These are phyloP conservation scores for Bucco capensis DNA, from an alignment of 2,113 vertebrate genomes.

Conservation along the genomic window DNA sequence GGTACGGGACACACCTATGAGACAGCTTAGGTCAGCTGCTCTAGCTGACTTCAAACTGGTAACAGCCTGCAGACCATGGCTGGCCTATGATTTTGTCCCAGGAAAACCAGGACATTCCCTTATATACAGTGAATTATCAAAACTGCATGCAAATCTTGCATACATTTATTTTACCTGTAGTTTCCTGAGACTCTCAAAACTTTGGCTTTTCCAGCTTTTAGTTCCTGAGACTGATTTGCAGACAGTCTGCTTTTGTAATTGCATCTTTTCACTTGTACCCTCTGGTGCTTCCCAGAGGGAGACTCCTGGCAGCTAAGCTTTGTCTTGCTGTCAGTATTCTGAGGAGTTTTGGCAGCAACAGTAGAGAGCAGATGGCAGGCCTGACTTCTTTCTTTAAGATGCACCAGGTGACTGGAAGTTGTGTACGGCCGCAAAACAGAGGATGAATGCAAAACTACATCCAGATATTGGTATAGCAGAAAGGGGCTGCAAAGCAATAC, in stretches of 20 bases:
- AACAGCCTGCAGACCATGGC: background rate
- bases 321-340: background rate
- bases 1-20: background rate
- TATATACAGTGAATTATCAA: background rate
- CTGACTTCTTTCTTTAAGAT: background rate
- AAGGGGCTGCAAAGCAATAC: background rate
- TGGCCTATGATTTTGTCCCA: background rate
- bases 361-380: background rate
- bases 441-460: background rate
- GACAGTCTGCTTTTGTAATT: background rate
- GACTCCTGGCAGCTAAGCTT: background rate
- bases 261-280: background rate
- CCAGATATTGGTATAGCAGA: background rate
- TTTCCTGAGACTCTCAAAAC: background rate
- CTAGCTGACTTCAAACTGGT: background rate
- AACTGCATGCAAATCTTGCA: background rate
- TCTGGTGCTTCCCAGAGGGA: background rate
- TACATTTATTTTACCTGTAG: background rate
- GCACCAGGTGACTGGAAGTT: background rate
- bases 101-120: background rate
- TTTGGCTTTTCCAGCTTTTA: background rate
- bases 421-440: background rate
- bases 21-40: background rate
- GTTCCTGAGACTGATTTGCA: background rate
- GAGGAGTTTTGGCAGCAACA: background rate